Percentiles rank a stretch among this genome's conserved stretches.
phyloP scores from a whole-genome alignment of 2,797 vertebrate genomes.

The Rallus crepitans region DNA sequence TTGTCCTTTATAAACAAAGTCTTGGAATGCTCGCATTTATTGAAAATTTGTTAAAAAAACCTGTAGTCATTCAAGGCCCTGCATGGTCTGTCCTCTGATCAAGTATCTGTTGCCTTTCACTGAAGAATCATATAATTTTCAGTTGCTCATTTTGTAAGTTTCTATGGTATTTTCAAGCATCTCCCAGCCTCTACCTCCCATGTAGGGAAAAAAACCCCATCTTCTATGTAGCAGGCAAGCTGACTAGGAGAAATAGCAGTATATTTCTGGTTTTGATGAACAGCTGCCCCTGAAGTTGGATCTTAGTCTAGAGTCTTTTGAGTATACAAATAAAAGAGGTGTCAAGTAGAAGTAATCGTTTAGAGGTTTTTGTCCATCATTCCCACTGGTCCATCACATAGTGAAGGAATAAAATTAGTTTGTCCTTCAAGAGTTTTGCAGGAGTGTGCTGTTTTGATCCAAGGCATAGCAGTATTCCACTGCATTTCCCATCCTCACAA shows the following conservation, averaged over 20 bases:
- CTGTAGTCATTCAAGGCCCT: background rate
- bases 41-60: background rate
- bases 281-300: background rate
- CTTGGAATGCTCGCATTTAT: background rate
- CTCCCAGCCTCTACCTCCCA: background rate
- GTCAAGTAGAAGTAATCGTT: background rate
- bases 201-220: background rate
- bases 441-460: background rate
- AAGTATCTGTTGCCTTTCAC: background rate
- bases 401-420: background rate
- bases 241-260: background rate
- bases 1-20: background rate
- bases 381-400: background rate
- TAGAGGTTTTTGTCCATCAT: background rate
- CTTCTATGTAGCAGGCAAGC: background rate
- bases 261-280: background rate
- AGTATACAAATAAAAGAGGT: background rate
- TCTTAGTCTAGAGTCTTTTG: background rate
- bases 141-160: background rate
- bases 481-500: background rate
- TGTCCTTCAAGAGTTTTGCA: background rate
- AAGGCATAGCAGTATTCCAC: background rate
- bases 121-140: background rate
- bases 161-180: background rate
- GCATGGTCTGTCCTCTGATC: background rate